A percentile compares a stretch with the other conserved stretches of the same genome.
Evolutionary conservation across 2,797 vertebrate species (phyloP).

Genomic region (Rhinoraja longicauda): DNA sequence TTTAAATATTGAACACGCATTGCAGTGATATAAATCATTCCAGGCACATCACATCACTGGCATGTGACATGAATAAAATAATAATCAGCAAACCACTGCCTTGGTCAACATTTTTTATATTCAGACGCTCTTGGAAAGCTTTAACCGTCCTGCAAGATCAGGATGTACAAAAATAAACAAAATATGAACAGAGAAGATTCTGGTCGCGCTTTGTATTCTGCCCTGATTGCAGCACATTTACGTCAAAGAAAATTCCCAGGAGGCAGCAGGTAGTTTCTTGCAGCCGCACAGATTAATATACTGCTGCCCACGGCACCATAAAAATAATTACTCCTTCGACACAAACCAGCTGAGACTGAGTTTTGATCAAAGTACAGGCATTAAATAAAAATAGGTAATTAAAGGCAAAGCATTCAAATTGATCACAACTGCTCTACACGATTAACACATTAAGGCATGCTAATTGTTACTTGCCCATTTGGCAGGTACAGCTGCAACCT

Average conservation of each 20-base stretch:
- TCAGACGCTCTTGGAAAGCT: not conserved
- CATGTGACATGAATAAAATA: slow-evolving; percentile 10
- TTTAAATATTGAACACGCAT: not conserved
- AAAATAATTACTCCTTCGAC: not conserved
- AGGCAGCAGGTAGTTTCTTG: not conserved
- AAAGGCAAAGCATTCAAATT: not conserved
- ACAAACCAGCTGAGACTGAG: not conserved
- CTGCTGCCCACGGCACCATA: not conserved
- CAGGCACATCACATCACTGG: not conserved
- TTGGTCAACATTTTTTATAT: not conserved
- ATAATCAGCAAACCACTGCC: not conserved
- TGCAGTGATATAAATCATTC: slow-evolving; percentile 30
- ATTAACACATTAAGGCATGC: not conserved
- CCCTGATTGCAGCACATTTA: not conserved
- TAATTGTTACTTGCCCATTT: not conserved
- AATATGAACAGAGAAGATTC: not conserved
- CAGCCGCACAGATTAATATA: not conserved
- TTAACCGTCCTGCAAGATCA: not conserved
- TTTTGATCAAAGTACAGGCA: not conserved
- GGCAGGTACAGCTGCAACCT: not conserved
- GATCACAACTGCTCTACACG: not conserved
- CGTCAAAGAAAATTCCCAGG: not conserved
- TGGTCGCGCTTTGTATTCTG: not conserved
- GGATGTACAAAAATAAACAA: not conserved
- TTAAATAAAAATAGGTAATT: slow-evolving; percentile 9